Conservation (phyloP, 2,113 vertebrate species). For the Pluvianellus socialis region DNA sequence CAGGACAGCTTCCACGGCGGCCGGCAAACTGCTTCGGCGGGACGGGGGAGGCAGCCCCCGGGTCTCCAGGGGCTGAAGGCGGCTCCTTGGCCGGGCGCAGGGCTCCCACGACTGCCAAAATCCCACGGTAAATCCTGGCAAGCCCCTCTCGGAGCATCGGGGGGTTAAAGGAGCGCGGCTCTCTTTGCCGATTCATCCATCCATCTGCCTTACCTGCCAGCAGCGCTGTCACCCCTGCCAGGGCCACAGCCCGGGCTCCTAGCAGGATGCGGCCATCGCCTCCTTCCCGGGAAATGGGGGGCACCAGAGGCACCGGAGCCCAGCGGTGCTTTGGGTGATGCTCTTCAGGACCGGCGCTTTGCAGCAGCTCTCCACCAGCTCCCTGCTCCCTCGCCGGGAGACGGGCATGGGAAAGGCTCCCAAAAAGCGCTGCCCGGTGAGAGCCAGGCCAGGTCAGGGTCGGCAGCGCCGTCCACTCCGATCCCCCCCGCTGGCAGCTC, state of each 20-base stretch:
- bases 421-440: neutral
- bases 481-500: neutral
- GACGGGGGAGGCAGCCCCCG: neutral
- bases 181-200: conserved; percentile 52
- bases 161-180: neutral
- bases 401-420: neutral
- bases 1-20: conserved; percentile 1
- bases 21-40: neutral
- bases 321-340: rapidly evolving
- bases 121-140: conserved; percentile 40
- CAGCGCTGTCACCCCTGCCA: neutral
- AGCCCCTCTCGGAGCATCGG: conserved; percentile 12
- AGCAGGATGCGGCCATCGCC: neutral
- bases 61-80: neutral
- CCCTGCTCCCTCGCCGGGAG: neutral
- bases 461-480: neutral
- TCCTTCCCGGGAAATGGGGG: rapidly evolving
- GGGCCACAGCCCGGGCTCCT: neutral
- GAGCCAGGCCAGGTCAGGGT: neutral
- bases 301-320: neutral
- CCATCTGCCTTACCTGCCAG: neutral
- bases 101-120: neutral
- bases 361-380: neutral
- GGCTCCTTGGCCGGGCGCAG: neutral
- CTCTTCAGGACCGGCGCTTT: neutral